Evolutionary conservation across 2,113 vertebrate species (phyloP), one percentile per base, ranked within the genome.

Genomic region (Heliornis fulica): DNA sequence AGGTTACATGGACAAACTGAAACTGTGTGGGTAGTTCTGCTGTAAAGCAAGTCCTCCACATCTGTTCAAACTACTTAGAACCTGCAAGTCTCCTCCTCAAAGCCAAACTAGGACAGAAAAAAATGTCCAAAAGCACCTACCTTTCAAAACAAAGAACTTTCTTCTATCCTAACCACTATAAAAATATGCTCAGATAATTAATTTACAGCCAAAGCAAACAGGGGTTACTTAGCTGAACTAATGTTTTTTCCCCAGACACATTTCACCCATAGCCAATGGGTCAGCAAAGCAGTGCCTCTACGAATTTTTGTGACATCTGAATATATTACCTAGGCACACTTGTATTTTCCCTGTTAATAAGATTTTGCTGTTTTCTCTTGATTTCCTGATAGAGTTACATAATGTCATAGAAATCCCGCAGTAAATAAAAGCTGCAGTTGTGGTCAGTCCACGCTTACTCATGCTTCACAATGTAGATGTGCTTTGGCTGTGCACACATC

Each of bases 281-380:
- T 79, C 61, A 83, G 60, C 1, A 2, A 83, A 76, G 26, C 22
- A 56, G 36, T 28, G 79, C 36, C 65, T 85, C 85, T 76, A 79
- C 50, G 61, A 50, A 71, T 87, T 84, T 86, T 77, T 81, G 46
- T 45, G 84, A 93, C 69, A 83, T 38, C 46, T 77, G 59, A 96
- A 80, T 61, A 22, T 11, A 83, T 59, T 87, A 85, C 75, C 82
- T 61, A 91, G 28, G 59, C 29, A 34, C 14, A 31, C 13, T 74
- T 38, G 21, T 18, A 13, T 68, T 69, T 83, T 32, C n/a, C 41
- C 54, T 20, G 7, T 34, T 40, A 71, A 82, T 34, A 45, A 76
- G 57, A 61, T 36, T 72, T 76, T 8, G 4, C 48, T 51, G 5
- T 3, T 28, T 76, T 43, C 15, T 60, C 51, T 60, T 79, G 19